These are phyloP conservation scores for human (Homo sapiens) DNA, from an alignment of 2,113 vertebrate species.

Conservation along the genomic window DNA sequence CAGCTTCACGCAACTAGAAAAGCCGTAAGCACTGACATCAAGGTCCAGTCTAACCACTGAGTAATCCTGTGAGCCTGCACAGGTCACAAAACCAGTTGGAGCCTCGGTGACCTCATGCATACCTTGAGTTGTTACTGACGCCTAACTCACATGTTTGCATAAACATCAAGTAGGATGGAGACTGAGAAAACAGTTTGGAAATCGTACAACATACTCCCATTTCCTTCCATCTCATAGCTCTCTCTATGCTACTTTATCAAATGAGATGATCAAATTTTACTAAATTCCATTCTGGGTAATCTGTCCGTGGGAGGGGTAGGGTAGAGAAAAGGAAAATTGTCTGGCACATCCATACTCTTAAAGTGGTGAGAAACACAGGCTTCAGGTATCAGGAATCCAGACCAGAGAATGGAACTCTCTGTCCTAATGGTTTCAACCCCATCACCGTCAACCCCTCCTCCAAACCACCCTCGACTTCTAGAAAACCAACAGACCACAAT, in stretches of 20 bases:
- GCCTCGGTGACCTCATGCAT: not conserved
- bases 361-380: not conserved
- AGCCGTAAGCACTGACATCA: rapidly evolving
- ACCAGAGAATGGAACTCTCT: not conserved
- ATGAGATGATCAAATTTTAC: not conserved
- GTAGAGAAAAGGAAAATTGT: not conserved
- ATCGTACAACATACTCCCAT: not conserved
- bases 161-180: rapidly evolving
- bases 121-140: rapidly evolving
- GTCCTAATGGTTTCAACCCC: not conserved
- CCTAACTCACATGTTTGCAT: not conserved
- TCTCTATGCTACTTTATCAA: not conserved
- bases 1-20: not conserved
- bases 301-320: rapidly evolving
- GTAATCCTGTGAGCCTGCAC: rapidly evolving
- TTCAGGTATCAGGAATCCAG: not conserved
- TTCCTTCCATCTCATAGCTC: not conserved
- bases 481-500: not conserved
- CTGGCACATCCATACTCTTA: not conserved
- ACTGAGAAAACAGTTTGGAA: not conserved
- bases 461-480: not conserved
- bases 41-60: not conserved
- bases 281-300: not conserved
- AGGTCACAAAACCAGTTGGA: not conserved
- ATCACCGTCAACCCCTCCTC: too few species aligned